Conservation (phyloP, 1,140 invertebrate species). For the Mizuhopecten yessoensis region DNA sequence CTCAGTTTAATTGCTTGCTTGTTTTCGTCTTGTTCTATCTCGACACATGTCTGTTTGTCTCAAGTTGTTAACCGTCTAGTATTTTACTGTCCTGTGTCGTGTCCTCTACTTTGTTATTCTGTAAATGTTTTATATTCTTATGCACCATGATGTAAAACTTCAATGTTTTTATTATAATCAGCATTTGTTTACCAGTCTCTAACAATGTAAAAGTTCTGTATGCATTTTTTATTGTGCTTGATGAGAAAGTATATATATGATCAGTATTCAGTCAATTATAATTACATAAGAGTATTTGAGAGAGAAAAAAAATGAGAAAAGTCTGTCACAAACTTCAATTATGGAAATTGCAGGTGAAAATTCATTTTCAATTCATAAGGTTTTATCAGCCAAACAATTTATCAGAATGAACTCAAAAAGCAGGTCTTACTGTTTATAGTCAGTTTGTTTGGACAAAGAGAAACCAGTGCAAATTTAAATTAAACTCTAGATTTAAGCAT, state of each 20-base stretch:
- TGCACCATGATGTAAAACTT: constrained; percentile 20
- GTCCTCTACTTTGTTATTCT: neutral
- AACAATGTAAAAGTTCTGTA: neutral
- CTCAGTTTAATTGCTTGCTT: neutral
- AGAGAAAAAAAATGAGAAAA: neutral
- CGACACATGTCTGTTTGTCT: neutral
- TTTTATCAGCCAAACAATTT: too few relatives aligned
- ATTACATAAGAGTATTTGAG: too few relatives aligned
- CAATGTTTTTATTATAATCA: neutral
- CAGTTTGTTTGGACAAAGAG: too few relatives aligned
- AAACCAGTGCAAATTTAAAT: too few relatives aligned
- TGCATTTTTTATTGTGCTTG: neutral
- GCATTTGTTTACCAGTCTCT: neutral
- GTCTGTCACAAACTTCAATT: neutral
- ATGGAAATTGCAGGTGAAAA: too few relatives aligned
- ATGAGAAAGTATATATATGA: neutral
- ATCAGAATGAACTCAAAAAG: too few relatives aligned
- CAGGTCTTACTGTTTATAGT: too few relatives aligned
- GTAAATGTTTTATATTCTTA: neutral
- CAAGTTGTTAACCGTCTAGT: neutral
- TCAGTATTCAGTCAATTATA: neutral
- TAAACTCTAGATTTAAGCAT: too few relatives aligned
- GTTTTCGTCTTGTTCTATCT: constrained; percentile 2
- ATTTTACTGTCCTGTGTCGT: too few relatives aligned
- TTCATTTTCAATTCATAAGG: too few relatives aligned